Base-by-base conservation (phyloP, 2,888 invertebrate genomes). In the Polydrusus cervinus region DNA sequence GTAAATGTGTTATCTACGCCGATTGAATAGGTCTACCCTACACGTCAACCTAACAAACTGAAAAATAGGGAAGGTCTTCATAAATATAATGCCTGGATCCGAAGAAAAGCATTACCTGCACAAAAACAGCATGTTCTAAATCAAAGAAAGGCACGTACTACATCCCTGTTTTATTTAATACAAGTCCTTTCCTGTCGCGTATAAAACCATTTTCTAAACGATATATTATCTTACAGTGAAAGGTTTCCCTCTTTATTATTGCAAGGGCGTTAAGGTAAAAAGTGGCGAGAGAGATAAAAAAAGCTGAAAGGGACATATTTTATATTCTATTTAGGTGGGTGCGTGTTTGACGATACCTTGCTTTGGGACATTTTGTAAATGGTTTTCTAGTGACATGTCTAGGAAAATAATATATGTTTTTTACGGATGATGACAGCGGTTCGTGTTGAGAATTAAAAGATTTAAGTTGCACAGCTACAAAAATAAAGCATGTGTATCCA, bases 161-260 rank as follows among this genome's bases (percentile, higher is more conserved):
- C n/a, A 47, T 60, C 57, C 57, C 38, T 60, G 57, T 60, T 60
- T 60, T 60, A 60, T 60, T 60, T 60, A 60, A 60, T 60, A 38
- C 57, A 60, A 9, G 57, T 60, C 38, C 57, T 60, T 60, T 60
- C 57, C 57, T 60, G 57, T 60, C 57, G 57, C 38, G 40, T 60
- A 60, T 60, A 60, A 60, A 60, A 60, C 57, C 57, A 60, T 38
- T 18, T 55, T 38, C 57, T 38, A 60, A 60, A 60, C 57, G 57
- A 60, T 60, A 60, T 60, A 60, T 60, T 60, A 60, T 60, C 38
- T 60, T 60, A 38, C 38, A 38, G 16, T 38, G 57, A 60, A 60
- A 60, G 57, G 38, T 60, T 60, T 60, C 18, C 57, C 16, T 60
- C 57, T 60, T 60, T 34, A 60, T 60, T 60, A 60, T 60, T 60